phyloP scores from a whole-genome alignment of 1,140 invertebrate genomes.

The Zaprionus capensis region DNA sequence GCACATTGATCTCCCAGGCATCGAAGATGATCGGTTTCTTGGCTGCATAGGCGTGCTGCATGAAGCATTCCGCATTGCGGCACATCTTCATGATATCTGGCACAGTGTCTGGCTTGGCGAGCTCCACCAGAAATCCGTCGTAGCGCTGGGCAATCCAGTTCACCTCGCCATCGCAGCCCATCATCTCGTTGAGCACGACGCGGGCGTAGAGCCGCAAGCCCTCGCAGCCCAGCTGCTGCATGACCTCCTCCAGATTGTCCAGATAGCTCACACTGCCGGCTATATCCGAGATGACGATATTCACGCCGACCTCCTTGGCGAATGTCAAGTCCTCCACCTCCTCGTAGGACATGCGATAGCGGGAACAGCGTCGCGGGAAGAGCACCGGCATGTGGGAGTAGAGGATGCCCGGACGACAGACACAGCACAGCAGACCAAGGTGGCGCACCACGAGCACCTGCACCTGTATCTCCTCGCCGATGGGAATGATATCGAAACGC shows the following conservation, averaged over 20 bases:
- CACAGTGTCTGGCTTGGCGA: constrained; percentile 11
- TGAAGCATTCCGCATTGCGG: constrained; percentile 59
- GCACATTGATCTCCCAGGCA: constrained; percentile 41
- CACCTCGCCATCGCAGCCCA: constrained; percentile 57
- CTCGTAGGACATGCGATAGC: constrained; percentile 63
- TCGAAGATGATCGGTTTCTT: constrained; percentile 75
- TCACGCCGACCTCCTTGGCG: constrained; percentile 68
- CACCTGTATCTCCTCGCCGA: constrained; percentile 70
- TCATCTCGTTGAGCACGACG: constrained; percentile 66
- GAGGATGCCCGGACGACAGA: constrained; percentile 52
- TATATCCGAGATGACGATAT: constrained; percentile 67
- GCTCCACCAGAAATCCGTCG: constrained; percentile 73
- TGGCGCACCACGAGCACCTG: constrained; percentile 35
- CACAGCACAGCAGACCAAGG: constrained; percentile 55
- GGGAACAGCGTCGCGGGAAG: constrained; percentile 60
- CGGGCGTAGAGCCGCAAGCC: constrained; percentile 64
- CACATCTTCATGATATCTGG: constrained; percentile 66
- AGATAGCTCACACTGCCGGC: constrained; percentile 59
- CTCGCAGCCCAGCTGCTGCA: constrained; percentile 57
- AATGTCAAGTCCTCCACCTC: constrained; percentile 80
- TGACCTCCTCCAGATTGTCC: constrained; percentile 48
- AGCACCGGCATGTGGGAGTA: constrained; percentile 66
- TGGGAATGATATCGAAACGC: constrained; percentile 63
- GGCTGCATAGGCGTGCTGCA: constrained; percentile 52
- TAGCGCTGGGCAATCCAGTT: constrained; percentile 69